Percentiles rank a stretch among this genome's conserved stretches.
These are phyloP conservation scores for Tangara arthus DNA, from an alignment of 2,797 vertebrate species.

Conservation along the genomic window DNA sequence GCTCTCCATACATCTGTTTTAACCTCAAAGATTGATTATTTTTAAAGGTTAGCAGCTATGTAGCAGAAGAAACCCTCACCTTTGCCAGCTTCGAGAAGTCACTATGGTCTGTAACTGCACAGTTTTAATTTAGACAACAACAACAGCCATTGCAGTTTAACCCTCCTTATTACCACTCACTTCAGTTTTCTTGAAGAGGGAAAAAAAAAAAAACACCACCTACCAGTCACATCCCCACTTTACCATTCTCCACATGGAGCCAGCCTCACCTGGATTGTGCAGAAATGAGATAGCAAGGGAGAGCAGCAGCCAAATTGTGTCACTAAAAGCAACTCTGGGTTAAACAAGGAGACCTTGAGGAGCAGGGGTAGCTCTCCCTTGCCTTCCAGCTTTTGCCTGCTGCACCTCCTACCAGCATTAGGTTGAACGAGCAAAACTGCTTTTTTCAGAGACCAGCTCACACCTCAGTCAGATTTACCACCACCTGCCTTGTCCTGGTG, in stretches of 20 bases:
- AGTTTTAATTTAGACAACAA: constrained; percentile 10
- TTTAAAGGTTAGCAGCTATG: constrained; percentile 58
- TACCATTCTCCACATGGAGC: background rate
- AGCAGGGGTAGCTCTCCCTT: background rate
- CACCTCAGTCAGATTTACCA: background rate
- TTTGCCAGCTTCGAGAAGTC: constrained; percentile 13
- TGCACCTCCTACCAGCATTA: background rate
- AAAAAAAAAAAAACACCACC: background rate
- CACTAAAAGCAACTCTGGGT: background rate
- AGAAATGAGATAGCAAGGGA: background rate
- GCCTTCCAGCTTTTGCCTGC: background rate
- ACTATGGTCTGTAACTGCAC: background rate
- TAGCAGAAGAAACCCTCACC: background rate
- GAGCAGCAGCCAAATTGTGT: background rate
- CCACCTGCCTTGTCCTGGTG: background rate
- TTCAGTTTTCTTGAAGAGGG: background rate
- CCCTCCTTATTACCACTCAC: background rate
- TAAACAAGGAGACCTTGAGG: background rate
- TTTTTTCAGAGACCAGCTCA: background rate
- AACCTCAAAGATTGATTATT: constrained; percentile 41
- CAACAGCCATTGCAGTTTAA: background rate
- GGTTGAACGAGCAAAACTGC: background rate
- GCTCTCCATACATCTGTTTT: background rate
- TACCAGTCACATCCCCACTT: background rate
- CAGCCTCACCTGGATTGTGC: background rate